Evolutionary conservation across 2,888 invertebrate species (phyloP).

Genomic region (Buathra laborator): DNA sequence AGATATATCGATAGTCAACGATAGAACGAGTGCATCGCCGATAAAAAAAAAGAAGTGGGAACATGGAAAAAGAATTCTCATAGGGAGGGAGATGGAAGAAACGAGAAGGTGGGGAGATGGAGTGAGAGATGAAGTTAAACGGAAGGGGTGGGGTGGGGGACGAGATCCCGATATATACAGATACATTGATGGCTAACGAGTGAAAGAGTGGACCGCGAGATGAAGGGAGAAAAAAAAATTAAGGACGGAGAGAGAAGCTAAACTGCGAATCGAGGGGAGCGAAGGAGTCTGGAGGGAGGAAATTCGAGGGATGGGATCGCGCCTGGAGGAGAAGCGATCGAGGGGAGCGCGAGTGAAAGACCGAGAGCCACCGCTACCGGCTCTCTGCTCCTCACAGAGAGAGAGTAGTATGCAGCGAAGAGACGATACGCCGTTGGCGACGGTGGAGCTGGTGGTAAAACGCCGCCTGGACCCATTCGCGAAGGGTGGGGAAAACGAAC

Average conservation of each 20-base stretch:
- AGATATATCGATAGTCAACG: conserved; percentile 12
- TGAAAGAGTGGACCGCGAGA: conserved; percentile 37
- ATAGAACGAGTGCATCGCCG: conserved; percentile 13
- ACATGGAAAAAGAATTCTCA: conserved; percentile 36
- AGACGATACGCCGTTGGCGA: conserved; percentile 75
- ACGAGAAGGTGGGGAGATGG: conserved; percentile 26
- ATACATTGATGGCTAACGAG: conserved; percentile 39
- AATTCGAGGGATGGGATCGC: conserved; percentile 36
- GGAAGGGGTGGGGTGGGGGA: conserved; percentile 60
- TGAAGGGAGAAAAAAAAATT: conserved; percentile 58
- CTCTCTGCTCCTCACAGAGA: conserved; percentile 24
- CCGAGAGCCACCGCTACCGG: conserved; percentile 19
- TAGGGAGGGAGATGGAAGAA: conserved; percentile 28
- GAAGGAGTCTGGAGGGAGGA: conserved; percentile 43
- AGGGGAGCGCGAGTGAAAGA: conserved; percentile 54
- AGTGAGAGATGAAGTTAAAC: conserved; percentile 32
- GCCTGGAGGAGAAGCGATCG: conserved; percentile 45
- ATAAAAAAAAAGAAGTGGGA: not conserved
- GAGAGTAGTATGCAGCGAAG: conserved; percentile 64
- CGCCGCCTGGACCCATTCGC: conserved; percentile 60
- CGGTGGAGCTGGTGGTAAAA: conserved; percentile 66
- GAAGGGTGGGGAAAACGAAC: conserved; percentile 69
- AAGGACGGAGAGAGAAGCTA: conserved; percentile 49
- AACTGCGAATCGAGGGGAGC: conserved; percentile 2
- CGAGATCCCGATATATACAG: not conserved